Evolutionary conservation across 2,113 vertebrate species (phyloP).

Genomic region (Spermophilus dauricus): DNA sequence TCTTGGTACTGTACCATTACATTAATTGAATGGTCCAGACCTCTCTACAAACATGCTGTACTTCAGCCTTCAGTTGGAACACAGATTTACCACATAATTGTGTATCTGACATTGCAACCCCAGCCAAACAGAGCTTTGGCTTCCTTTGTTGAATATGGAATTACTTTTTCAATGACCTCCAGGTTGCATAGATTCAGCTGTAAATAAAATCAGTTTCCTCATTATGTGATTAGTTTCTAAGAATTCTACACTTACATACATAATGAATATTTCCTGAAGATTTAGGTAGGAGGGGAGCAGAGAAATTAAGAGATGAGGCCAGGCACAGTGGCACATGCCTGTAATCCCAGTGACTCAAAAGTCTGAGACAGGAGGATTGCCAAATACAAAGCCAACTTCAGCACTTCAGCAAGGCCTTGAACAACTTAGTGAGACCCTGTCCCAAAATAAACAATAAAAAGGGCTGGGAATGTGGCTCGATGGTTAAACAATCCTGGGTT

Average conservation of each 20-base stretch:
- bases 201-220: slow-evolving; percentile 61
- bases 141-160: slow-evolving; percentile 86
- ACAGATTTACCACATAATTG: slow-evolving; percentile 90
- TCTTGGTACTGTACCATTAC: slow-evolving; percentile 91
- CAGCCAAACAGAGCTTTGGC: slow-evolving; percentile 92
- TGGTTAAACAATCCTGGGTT: no score
- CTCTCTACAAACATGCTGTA: slow-evolving; percentile 91
- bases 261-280: neutral
- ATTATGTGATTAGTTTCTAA: neutral
- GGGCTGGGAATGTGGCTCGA: no score
- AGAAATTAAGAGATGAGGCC: neutral
- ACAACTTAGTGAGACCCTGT: no score
- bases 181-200: slow-evolving; percentile 78
- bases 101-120: slow-evolving; percentile 91
- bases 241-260: neutral
- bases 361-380: no score
- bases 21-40: slow-evolving; percentile 90
- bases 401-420: no score
- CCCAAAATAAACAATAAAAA: no score
- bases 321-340: no score
- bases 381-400: no score
- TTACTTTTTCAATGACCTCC: slow-evolving; percentile 93
- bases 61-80: slow-evolving; percentile 93
- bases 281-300: neutral
- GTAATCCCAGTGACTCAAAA: no score